Base-by-base conservation (phyloP, 2,888 invertebrate genomes). In the Lacanobia wlatinum region DNA sequence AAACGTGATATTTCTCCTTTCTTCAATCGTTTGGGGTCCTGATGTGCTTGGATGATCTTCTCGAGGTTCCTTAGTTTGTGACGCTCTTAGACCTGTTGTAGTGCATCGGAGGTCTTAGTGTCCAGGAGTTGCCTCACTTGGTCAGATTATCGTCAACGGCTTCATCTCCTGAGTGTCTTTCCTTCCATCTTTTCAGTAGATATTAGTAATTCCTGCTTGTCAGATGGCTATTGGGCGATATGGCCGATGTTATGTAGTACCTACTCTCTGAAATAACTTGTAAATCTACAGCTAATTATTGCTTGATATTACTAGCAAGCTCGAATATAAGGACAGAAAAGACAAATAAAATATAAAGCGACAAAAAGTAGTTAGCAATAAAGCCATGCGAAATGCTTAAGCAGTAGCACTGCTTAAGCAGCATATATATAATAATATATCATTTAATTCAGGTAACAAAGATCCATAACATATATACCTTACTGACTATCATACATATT, bases 1-100 rank as follows among this genome's bases (percentile, higher is more conserved):
- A 52, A 77, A 65, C n/a, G 46, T 40, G 40, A 59, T 48, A 46
- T 52, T 58, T 28, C 3, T 21, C 18, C 16, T 9, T 10, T 9
- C 43, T 18, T 21, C 40, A 14, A 16, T 23, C 2, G 12, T 28
- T 61, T 61, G 43, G 6, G 8, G 56, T 34, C n/a, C 12, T 58
- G n/a, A 18, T 38, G 56, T 38, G n/a, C 10, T 5, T 6, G 34
- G 34, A 5, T 34, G 34, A 34, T 6, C 34, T 5, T 34, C 6
- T 34, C 6, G 34, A 34, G 6, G 6, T 6, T 34, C 34, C 34
- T 6, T 34, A 4, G 6, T 34, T 34, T 34, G 34, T 34, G 34
- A 34, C 4, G 34, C 4, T 34, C 6, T 34, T 34, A 3, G 34
- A 10, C 12, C 34, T 56, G 6, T 12, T 10, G 18, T n/a, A 34